Base-by-base conservation (phyloP, 2,113 vertebrate species). In the Thryonomys swinderianus region DNA sequence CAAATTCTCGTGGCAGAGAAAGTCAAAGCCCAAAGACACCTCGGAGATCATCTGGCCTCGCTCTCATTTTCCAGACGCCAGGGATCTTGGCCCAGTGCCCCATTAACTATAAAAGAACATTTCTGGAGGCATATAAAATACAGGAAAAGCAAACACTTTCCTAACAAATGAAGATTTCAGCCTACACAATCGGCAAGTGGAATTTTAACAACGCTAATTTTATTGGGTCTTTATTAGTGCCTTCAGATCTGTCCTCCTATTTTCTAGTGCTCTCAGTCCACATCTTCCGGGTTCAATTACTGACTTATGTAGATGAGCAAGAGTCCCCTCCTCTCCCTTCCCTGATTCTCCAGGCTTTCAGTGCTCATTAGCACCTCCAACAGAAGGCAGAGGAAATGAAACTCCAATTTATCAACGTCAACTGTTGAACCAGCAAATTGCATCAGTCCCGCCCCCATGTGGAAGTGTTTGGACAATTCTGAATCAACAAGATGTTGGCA, bases 381-480 rank as follows among this genome's bases (percentile, higher is more conserved):
- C 92, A 97, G 96, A 97, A 96, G 89, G 97, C 94, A 85, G 83
- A 96, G 90, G 86, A 95, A 95, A 96, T 88, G 88, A 93, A 97
- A 96, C 93, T 88, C 83, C 96, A 93, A 97, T 97, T 95, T 96
- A 96, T 97, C 96, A 97, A 92, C 87, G 94, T 97, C 96, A 96
- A 97, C 95, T 95, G 96, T 95, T 97, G 96, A 95, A 92, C 93
- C 96, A 97, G 97, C 94, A 96, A 95, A 96, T 93, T 93, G 83
- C 67, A 90, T 85, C 96, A 73, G 93, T 90, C 97, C 95, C 94
- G 34, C 97, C 96, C 96, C 95, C 95, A 62, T 96, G 51, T 88
- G 88, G 90, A 96, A 97, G 90, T 96, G 94, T 97, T 96, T 95
- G 97, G 96, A 95, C 97, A 96, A 96, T 96, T 95, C 95, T 94